These are phyloP conservation scores for Drosophila nigrodunni DNA, from an alignment of 1,140 invertebrate species.

Conservation along the genomic window DNA sequence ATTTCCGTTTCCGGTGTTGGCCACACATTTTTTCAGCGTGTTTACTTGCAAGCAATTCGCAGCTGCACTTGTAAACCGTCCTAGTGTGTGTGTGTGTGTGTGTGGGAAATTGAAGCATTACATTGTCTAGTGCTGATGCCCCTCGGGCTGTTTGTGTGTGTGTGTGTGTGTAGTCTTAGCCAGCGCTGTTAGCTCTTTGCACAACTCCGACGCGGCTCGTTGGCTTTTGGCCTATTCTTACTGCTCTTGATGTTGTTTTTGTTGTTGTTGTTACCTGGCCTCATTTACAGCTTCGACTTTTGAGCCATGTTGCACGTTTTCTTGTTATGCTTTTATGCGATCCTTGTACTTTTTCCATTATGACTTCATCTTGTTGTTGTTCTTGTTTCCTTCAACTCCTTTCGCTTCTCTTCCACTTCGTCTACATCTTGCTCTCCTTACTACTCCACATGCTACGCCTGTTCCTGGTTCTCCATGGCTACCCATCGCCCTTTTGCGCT, in stretches of 20 bases:
- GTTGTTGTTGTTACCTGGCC: conserved; percentile 45
- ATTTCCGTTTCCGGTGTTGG: conserved; percentile 63
- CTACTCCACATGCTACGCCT: neutral
- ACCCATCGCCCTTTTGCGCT: conserved; percentile 56
- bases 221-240: conserved; percentile 6
- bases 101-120: conserved; percentile 67
- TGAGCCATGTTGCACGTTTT: conserved; percentile 67
- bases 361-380: conserved; percentile 22
- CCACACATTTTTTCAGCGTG: conserved; percentile 56
- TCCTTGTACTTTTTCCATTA: conserved; percentile 74
- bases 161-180: conserved; percentile 3
- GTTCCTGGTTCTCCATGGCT: conserved; percentile 9
- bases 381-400: conserved; percentile 3
- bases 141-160: neutral
- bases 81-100: conserved; percentile 24
- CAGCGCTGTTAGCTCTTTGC: conserved; percentile 28
- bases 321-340: conserved; percentile 76
- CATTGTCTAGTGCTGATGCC: conserved; percentile 62
- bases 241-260: conserved; percentile 20
- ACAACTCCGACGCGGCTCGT: neutral
- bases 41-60: conserved; percentile 32
- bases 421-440: neutral
- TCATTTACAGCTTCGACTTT: conserved; percentile 68
- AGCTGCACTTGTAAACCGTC: conserved; percentile 27
- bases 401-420: neutral